Evolutionary conservation across 2,113 vertebrate genomes (phyloP), one percentile per base, ranked within the genome.

Genomic region (Oxygymnocypris stewartii): DNA sequence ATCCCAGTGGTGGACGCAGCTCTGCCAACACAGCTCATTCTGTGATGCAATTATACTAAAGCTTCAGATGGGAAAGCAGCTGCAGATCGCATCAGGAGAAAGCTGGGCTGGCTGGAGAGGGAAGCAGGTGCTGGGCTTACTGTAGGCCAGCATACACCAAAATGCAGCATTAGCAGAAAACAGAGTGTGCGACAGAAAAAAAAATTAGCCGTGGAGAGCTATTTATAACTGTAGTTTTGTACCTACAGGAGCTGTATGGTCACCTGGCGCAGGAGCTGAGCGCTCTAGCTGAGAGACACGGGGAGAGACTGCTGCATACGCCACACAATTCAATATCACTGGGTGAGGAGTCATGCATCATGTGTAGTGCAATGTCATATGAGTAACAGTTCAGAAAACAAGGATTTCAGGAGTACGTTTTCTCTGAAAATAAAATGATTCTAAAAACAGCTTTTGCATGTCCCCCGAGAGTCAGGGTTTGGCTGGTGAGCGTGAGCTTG

Each of bases 241-340:
- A 86, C 92, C 92, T 90, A 67, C 92, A 99, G 98, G 98, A 99
- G 94, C 96, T 97, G 91, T 99, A 97, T 95, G 92, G 85, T 0
- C 94, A 97, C 90, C 96, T 99, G 94, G 95, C 95, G 71, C 94
- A 93, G 88, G 96, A 98, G 91, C 90, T 99, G 89, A 96, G 96
- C 92, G 96, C 91, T 86, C 91, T 99, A 89, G 96, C 97, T 73
- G 95, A 96, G 86, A 91, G 73, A 77, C 94, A 97, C 59, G 95
- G 92, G 79, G 98, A 99, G 92, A 95, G 96, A 89, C 91, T 99
- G 76, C 94, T 99, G 87, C 91, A 96, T 74, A 99, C 97, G 82
- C 94, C 97, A 75, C 97, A 97, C 88, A 99, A 99, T 90, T 96
- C 97, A 84, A 97, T 99, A 92, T 99, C 98, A 61, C 94, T 99